Conservation (phyloP, 2,888 invertebrate genomes). For the Dorcus parallelipipedus region DNA sequence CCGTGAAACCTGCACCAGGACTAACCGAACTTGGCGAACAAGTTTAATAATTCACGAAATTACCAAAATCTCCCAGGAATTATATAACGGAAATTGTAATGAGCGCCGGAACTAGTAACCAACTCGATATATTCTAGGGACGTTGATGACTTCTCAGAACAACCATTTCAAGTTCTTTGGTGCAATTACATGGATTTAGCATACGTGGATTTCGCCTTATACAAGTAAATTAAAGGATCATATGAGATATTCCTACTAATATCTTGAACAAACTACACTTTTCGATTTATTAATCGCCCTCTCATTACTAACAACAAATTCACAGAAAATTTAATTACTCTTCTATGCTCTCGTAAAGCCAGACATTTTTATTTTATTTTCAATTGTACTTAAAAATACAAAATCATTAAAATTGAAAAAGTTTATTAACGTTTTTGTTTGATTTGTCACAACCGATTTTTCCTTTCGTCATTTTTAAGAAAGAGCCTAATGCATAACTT, state of each 20-base stretch:
- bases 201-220: constrained; percentile 23
- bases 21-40: not conserved
- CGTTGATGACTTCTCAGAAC: constrained; percentile 28
- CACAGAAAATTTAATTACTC: no score
- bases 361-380: no score
- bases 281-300: no score
- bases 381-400: no score
- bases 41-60: constrained; percentile 25
- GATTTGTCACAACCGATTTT: no score
- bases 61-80: constrained; percentile 26
- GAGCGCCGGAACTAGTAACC: constrained; percentile 27
- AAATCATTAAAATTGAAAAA: no score
- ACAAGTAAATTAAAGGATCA: constrained; percentile 17
- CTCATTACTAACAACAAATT: no score
- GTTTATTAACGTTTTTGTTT: no score
- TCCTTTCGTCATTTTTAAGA: no score
- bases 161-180: constrained; percentile 25
- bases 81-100: constrained; percentile 29
- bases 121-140: constrained; percentile 26
- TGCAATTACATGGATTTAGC: constrained; percentile 28
- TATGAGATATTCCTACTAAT: constrained; percentile 8
- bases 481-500: no score
- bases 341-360: no score
- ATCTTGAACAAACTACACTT: not conserved
- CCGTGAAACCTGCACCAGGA: not conserved